These are phyloP conservation scores for Lordiphosa mommai DNA, from an alignment of 1,140 invertebrate species.

Conservation along the genomic window DNA sequence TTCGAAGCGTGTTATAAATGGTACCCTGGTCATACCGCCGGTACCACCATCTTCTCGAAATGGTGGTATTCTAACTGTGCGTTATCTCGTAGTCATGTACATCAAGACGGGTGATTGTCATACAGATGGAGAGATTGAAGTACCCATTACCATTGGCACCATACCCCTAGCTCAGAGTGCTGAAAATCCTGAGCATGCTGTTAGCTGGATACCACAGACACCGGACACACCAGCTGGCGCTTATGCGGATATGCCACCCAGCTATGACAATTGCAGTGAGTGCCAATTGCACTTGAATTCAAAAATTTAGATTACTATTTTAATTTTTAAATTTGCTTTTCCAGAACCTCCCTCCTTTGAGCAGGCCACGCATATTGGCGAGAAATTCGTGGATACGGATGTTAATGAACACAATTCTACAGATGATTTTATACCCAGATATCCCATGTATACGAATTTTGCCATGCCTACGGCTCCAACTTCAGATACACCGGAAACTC, in stretches of 20 bases:
- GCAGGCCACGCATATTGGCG: conserved; percentile 47
- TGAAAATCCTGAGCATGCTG: conserved; percentile 28
- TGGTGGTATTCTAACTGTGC: conserved; percentile 39
- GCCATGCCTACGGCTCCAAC: conserved; percentile 47
- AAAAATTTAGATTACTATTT: not conserved
- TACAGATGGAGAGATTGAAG: conserved; percentile 30
- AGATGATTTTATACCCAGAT: conserved; percentile 63
- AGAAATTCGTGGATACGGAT: conserved; percentile 61
- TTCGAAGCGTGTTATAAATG: conserved; percentile 50
- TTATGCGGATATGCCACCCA: conserved; percentile 49
- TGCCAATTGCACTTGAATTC: too few species aligned
- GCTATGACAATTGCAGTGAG: conserved; percentile 61
- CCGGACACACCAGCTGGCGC: conserved; percentile 59
- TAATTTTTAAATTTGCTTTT: not conserved
- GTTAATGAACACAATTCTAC: conserved; percentile 53
- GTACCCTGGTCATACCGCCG: conserved; percentile 46
- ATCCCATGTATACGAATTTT: conserved; percentile 71
- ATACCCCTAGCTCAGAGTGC: conserved; percentile 58
- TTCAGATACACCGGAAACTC: not conserved
- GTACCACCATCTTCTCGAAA: conserved; percentile 78
- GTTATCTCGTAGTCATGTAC: conserved; percentile 39
- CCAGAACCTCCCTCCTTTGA: conserved; percentile 68
- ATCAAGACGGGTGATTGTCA: conserved; percentile 51
- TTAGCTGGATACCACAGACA: conserved; percentile 55
- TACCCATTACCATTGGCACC: conserved; percentile 63